A percentile compares a stretch with the other conserved stretches of the same genome.
Evolutionary conservation across 2,888 invertebrate species (phyloP).

Genomic region (Eupithecia abbreviata): DNA sequence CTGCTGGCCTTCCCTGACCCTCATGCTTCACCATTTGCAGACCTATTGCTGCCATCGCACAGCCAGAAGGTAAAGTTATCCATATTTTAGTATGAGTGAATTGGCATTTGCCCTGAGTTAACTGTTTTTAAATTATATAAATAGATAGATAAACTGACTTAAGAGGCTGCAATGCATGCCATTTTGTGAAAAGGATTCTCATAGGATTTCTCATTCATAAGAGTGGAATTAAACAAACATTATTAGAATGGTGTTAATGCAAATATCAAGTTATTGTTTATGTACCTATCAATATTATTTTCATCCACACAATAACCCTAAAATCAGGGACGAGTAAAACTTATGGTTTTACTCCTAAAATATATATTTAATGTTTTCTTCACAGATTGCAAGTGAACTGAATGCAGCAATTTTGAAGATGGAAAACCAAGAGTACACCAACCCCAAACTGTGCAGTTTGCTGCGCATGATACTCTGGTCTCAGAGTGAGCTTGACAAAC

Average conservation of each 20-base stretch:
- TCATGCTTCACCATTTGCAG: constrained; percentile 96
- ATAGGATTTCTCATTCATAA: too few relatives aligned
- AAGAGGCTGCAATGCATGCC: too few relatives aligned
- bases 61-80: constrained; percentile 90
- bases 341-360: too few relatives aligned
- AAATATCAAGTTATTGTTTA: too few relatives aligned
- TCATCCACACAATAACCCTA: too few relatives aligned
- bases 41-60: constrained; percentile 95
- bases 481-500: constrained; percentile 96
- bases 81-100: not conserved
- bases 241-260: too few relatives aligned
- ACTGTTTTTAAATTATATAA: too few relatives aligned
- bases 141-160: too few relatives aligned
- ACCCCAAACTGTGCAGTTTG: constrained; percentile 95
- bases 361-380: not conserved
- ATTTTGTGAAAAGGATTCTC: too few relatives aligned
- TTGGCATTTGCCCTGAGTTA: not conserved
- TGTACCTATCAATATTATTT: too few relatives aligned
- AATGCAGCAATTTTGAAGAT: constrained; percentile 98
- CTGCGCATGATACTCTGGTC: constrained; percentile 97
- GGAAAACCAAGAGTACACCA: constrained; percentile 95
- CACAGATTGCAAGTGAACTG: constrained; percentile 96
- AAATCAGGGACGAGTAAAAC: too few relatives aligned
- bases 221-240: too few relatives aligned
- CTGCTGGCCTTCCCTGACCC: constrained; percentile 98